Base-by-base conservation (phyloP, 2,888 invertebrate genomes). In the Chironomus riparius region DNA sequence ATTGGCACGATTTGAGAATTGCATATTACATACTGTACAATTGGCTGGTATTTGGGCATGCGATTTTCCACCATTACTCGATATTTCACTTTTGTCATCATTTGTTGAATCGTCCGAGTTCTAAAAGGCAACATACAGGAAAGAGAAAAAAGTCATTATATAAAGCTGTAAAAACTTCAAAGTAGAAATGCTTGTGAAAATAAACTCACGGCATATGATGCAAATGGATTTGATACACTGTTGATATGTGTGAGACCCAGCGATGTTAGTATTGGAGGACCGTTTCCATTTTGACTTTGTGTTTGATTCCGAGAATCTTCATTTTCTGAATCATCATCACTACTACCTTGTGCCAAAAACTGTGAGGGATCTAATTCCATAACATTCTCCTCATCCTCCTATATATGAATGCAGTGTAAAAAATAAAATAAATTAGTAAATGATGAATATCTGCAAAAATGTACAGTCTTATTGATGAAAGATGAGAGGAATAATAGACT, bases 1-100 rank as follows among this genome's bases (percentile, higher is more conserved):
- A 79, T 84, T 84, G 72, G 84, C 84, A 1, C 83, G 81, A 50
- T 84, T 84, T 13, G 84, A 84, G 77, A 84, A 84, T 77, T 83
- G 82, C 61, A 84, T 79, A 77, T 84, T 83, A 77, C 84, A 84
- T 6, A 84, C 82, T 24, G 83, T 82, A 74, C 84, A 84, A 18
- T 48, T 61, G 10, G 77, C 68, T 18, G 76, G 76, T n/a, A 69
- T 61, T 69, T 76, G 76, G 18, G 76, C 61, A 47, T 74, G 24
- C n/a, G 28, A 38, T 12, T 18, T 28, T 7, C 76, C 76, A 22
- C 24, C 62, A 48, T 62, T 74, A 12, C 62, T 62, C 13, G 62
- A 47, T 68, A 62, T 62, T 62, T 62, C 62, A 18, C 15, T 18
- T 47, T 68, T 74, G 21, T 74, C 74, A 47, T 74, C 74, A 18